Evolutionary conservation across 1,140 invertebrate genomes (phyloP).

Genomic region (Drosophila insularis): DNA sequence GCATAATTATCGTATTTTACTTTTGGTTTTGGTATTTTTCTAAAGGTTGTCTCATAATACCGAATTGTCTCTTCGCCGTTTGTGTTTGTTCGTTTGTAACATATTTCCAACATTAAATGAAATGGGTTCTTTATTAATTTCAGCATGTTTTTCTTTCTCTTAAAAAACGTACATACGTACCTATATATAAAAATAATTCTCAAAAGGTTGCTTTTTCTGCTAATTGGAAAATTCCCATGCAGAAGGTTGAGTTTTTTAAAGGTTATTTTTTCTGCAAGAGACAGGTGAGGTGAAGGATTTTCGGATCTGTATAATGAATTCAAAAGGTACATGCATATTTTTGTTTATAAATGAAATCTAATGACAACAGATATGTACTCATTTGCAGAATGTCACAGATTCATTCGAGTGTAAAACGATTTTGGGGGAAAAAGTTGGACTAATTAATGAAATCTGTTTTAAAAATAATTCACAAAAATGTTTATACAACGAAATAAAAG

Average conservation of each 20-base stretch:
- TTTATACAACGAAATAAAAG: no score
- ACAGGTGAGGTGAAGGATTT: background rate
- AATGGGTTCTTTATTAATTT: constrained; percentile 74
- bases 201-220: constrained; percentile 29
- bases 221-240: constrained; percentile 48
- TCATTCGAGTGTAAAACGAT: no score
- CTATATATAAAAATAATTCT: constrained; percentile 12
- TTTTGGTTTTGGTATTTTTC: constrained; percentile 35
- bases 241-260: background rate
- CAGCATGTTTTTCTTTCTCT: constrained; percentile 36
- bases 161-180: background rate
- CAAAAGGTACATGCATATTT: background rate
- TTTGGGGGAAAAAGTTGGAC: no score
- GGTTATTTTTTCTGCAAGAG: background rate
- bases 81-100: constrained; percentile 28
- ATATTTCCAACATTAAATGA: constrained; percentile 66
- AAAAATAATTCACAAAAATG: no score
- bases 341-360: background rate
- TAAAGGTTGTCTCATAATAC: constrained; percentile 63
- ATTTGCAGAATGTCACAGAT: background rate
- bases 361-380: background rate
- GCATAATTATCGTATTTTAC: constrained; percentile 79
- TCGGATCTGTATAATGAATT: background rate
- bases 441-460: no score
- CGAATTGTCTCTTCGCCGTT: constrained; percentile 55